A percentile compares a stretch with the other conserved stretches of the same genome.
Conservation (phyloP, 2,113 vertebrate species). For the Lamprologus lemairii region DNA sequence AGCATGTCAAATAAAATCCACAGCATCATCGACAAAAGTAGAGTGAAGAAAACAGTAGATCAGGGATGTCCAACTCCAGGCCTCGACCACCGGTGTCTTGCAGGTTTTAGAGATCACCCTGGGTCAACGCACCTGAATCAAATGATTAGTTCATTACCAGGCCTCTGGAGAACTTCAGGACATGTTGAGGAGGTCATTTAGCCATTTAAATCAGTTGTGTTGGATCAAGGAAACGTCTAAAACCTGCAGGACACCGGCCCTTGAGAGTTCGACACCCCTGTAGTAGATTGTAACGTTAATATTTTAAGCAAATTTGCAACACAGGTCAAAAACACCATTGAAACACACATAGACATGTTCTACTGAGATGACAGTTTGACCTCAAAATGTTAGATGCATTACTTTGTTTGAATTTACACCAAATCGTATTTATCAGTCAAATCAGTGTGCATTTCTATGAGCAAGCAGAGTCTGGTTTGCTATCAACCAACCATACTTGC, state of each 20-base stretch:
- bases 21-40: not conserved
- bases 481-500: not conserved
- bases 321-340: not conserved
- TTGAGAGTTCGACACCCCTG: not conserved
- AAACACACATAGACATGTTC: not conserved
- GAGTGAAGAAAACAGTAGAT: not conserved
- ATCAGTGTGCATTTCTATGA: not conserved
- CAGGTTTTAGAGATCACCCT: accelerated
- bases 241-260: not conserved
- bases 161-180: not conserved
- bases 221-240: not conserved
- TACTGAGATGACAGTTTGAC: not conserved
- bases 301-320: not conserved
- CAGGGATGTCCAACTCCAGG: not conserved
- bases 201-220: accelerated
- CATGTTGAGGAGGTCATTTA: not conserved
- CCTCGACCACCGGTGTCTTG: accelerated
- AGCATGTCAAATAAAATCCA: not conserved
- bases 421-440: not conserved
- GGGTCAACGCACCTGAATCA: not conserved
- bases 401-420: not conserved
- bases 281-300: not conserved
- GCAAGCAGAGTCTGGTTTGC: not conserved
- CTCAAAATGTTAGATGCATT: not conserved
- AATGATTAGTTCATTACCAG: not conserved